phyloP scores from a whole-genome alignment of 2,888 invertebrate genomes.

The Danaus chrysippus region DNA sequence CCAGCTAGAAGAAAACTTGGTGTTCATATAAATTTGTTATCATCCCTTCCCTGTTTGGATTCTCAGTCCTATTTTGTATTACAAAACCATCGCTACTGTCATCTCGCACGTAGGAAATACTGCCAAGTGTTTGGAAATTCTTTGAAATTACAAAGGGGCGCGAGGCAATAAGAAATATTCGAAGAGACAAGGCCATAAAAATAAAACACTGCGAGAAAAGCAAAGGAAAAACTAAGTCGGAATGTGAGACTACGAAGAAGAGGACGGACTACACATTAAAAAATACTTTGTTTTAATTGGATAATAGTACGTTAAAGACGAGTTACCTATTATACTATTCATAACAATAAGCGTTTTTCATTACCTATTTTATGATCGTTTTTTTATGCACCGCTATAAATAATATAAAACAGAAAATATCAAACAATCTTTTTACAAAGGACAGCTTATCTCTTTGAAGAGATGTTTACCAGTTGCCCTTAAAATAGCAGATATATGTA shows the following conservation, averaged over 20 bases:
- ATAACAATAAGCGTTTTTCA: no score
- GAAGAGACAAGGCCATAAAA: conserved; percentile 59
- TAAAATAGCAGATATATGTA: no score
- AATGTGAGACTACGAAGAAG: conserved; percentile 49
- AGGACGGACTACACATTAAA: conserved; percentile 32
- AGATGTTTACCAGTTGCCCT: no score
- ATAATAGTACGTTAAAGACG: background rate
- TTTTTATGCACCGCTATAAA: no score
- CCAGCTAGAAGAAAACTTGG: conserved; percentile 29
- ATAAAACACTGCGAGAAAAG: conserved; percentile 57
- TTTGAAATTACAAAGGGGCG: conserved; percentile 47
- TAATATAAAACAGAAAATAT: no score
- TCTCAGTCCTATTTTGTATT: conserved; percentile 39
- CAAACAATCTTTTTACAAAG: no score
- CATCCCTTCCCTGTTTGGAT: conserved; percentile 36
- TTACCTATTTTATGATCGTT: no score
- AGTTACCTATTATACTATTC: no score
- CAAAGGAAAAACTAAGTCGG: conserved; percentile 52
- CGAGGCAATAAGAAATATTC: conserved; percentile 53
- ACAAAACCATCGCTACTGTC: conserved; percentile 35
- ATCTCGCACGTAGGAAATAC: conserved; percentile 38
- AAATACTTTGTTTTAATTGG: conserved; percentile 9
- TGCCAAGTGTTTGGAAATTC: conserved; percentile 53
- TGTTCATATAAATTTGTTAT: conserved; percentile 35
- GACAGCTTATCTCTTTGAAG: no score